phyloP scores from a whole-genome alignment of 2,888 invertebrate species.

The Oasisia sp. region DNA sequence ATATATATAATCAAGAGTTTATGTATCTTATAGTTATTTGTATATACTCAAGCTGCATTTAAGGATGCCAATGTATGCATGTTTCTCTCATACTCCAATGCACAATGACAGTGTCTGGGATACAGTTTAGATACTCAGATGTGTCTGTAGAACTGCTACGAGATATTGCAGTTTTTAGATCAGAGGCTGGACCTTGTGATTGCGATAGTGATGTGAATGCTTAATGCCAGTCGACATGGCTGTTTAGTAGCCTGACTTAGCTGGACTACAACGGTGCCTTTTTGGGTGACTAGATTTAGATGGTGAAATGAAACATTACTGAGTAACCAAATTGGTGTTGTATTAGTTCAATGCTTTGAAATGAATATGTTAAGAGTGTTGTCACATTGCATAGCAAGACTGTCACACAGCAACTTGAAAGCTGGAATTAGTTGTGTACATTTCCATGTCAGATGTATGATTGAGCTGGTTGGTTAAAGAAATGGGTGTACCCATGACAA shows the following conservation, averaged over 20 bases:
- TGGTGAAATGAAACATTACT: background rate
- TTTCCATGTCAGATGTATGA: background rate
- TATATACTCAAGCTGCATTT: background rate
- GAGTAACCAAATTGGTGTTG: background rate
- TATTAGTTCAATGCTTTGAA: background rate
- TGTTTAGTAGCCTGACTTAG: constrained; percentile 1
- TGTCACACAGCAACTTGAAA: background rate
- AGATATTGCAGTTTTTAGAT: background rate
- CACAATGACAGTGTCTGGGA: constrained; percentile 12
- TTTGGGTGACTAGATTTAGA: background rate
- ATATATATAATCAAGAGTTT: background rate
- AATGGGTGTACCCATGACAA: background rate
- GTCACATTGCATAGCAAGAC: background rate
- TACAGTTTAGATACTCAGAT: background rate
- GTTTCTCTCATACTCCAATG: background rate
- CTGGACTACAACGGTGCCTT: background rate
- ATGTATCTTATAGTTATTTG: background rate
- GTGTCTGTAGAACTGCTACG: background rate
- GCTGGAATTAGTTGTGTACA: background rate
- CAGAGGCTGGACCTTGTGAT: constrained; percentile 3
- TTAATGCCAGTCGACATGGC: background rate
- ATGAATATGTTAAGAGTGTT: background rate
- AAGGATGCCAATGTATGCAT: background rate
- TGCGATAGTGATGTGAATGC: background rate
- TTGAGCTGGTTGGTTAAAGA: background rate